Evolutionary conservation across 23 tunicate genomes (phyloP).

Genomic region (Halocynthia aurantium): DNA sequence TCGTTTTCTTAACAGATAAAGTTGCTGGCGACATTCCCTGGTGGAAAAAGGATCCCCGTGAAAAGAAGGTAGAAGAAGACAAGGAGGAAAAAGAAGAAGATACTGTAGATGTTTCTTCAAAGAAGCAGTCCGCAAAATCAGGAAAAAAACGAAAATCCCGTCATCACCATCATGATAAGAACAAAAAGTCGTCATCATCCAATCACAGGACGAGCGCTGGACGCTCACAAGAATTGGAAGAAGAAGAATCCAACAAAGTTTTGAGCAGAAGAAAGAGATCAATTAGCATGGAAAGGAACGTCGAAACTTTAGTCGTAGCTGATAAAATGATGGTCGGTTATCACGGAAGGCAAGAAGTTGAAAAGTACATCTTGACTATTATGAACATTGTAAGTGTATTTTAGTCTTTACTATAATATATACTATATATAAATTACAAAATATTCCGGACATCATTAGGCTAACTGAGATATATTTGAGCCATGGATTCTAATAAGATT

Average conservation of each 20-base stretch:
- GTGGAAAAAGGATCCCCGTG: conserved; percentile 66
- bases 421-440: too few relatives aligned
- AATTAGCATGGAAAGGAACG: conserved; percentile 74
- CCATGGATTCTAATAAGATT: too few relatives aligned
- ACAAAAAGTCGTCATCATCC: background rate
- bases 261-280: conserved; percentile 42
- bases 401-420: too few relatives aligned
- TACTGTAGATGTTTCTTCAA: background rate
- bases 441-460: too few relatives aligned
- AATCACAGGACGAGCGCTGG: conserved; percentile 62
- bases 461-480: too few relatives aligned
- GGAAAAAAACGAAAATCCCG: conserved; percentile 14
- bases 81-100: background rate
- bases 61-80: background rate
- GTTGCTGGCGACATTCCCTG: conserved; percentile 60
- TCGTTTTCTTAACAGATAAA: conserved; percentile 23
- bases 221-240: conserved; percentile 17
- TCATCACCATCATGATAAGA: conserved; percentile 38
- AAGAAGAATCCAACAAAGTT: conserved; percentile 13
- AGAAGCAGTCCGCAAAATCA: background rate
- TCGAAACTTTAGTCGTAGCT: conserved; percentile 89
- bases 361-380: conserved; percentile 90
- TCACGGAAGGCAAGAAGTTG: conserved; percentile 87
- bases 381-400: conserved; percentile 89
- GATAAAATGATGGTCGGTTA: conserved; percentile 86